phyloP scores from a whole-genome alignment of 2,113 vertebrate genomes.

The Xenopus laevis region DNA sequence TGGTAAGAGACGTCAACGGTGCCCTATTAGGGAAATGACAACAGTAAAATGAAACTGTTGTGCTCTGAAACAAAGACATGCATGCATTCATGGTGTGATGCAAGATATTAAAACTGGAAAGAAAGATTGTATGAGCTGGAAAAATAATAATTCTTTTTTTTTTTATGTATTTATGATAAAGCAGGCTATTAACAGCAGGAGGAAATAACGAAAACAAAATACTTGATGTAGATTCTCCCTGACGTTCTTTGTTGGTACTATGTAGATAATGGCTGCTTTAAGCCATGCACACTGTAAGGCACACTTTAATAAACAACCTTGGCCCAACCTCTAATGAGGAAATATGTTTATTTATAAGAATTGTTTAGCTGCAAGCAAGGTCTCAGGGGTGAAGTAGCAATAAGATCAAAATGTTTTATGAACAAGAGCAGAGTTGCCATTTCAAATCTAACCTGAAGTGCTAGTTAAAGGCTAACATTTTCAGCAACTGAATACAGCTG shows the following conservation, averaged over 20 bases:
- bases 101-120: constrained; percentile 10
- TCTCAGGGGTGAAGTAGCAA: not conserved
- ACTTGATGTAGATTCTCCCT: constrained; percentile 16
- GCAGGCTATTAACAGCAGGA: constrained; percentile 9
- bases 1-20: constrained; percentile 18
- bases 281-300: rapidly evolving
- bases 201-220: not conserved
- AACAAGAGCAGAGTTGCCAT: not conserved
- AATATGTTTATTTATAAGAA: constrained; percentile 36
- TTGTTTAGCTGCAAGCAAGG: constrained; percentile 6
- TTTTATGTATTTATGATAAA: not conserved
- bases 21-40: constrained; percentile 27
- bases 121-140: not conserved
- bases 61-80: not conserved
- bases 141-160: not conserved
- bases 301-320: not conserved
- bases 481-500: not conserved
- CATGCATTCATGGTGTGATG: not conserved
- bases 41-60: not conserved
- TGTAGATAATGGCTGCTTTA: constrained; percentile 10
- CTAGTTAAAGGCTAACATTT: constrained; percentile 4
- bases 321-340: constrained; percentile 18
- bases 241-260: constrained; percentile 8
- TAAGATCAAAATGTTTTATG: not conserved
- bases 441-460: constrained; percentile 2